Evolutionary conservation across 2,113 vertebrate species (phyloP), one percentile per base, ranked within the genome.

Genomic region (Scomber japonicus): DNA sequence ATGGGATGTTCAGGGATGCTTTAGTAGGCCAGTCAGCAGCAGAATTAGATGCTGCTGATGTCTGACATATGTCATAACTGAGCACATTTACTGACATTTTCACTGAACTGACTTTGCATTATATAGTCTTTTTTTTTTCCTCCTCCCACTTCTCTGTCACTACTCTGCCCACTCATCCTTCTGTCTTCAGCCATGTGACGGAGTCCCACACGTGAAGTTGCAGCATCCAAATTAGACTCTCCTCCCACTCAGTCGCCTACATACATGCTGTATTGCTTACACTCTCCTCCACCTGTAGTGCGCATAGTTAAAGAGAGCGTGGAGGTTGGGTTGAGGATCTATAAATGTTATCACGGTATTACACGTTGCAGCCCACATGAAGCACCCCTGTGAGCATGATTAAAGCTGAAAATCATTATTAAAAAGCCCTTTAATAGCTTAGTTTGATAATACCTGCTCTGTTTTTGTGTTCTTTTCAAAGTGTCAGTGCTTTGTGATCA

Each of bases 191-290:
- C 74, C 88, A 86, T 44, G 78, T 87, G 75, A 87, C 80, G 40
- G 24, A 51, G 64, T 74, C 80, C 68, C 65, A 71, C 84, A 85
- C 70, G 57, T 79, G 77, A 91, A 81, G 73, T 86, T 30, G 44
- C 35, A 35, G 48, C 54, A 80, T 78, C 69, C 75, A 66, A 79
- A 76, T 66, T n/a, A 14, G 81, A 81, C 50, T 61, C 79, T 13
- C 75, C 57, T 24, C 84, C 90, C 86, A 82, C 93, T 62, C 72
- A 0, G 21, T 21, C 49, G 60, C 93, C 88, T 45, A 83, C 87
- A 40, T 9, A 80, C 71, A 80, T 75, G 70, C 84, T 84, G 81
- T 16, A 69, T 46, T 27, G 21, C 72, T 82, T 82, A 80, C 81
- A 45, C 74, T 76, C 76, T 81, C 77, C 73, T 86, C 59, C 89